Percentiles rank a stretch among this genome's conserved stretches.
Conservation (phyloP, 2,888 invertebrate genomes). For the Scaptomyza caliginosa region DNA sequence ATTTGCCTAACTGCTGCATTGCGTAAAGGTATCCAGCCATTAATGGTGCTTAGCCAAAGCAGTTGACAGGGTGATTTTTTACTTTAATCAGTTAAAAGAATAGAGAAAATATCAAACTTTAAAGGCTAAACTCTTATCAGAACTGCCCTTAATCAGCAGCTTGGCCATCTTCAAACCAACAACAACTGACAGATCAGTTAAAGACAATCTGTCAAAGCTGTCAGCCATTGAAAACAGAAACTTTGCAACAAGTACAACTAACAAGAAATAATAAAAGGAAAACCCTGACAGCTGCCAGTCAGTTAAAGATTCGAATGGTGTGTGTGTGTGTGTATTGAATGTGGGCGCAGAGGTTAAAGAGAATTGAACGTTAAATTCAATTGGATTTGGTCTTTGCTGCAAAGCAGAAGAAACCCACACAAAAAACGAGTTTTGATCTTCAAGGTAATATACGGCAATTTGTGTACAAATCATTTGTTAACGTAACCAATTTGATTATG, state of each 20-base stretch:
- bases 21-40: constrained; percentile 29
- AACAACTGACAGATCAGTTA: constrained; percentile 4
- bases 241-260: neutral
- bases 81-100: too few species aligned
- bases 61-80: neutral
- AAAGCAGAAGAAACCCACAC: constrained; percentile 16
- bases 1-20: constrained; percentile 18
- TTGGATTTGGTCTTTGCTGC: constrained; percentile 28
- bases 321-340: neutral
- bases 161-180: neutral
- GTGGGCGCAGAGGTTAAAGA: constrained; percentile 27
- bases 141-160: neutral
- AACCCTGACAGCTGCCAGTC: constrained; percentile 25
- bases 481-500: constrained; percentile 2
- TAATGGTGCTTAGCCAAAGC: constrained; percentile 8
- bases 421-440: neutral
- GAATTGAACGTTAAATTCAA: constrained; percentile 42
- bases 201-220: neutral
- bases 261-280: neutral
- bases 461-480: constrained; percentile 20
- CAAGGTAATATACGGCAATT: constrained; percentile 33
- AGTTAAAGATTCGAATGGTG: neutral
- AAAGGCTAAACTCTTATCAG: neutral
- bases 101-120: too few species aligned
- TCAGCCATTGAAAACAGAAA: constrained; percentile 1